Percentiles rank a stretch among this genome's conserved stretches.
phyloP scores from a whole-genome alignment of 2,888 invertebrate species.

The Noctua janthina region DNA sequence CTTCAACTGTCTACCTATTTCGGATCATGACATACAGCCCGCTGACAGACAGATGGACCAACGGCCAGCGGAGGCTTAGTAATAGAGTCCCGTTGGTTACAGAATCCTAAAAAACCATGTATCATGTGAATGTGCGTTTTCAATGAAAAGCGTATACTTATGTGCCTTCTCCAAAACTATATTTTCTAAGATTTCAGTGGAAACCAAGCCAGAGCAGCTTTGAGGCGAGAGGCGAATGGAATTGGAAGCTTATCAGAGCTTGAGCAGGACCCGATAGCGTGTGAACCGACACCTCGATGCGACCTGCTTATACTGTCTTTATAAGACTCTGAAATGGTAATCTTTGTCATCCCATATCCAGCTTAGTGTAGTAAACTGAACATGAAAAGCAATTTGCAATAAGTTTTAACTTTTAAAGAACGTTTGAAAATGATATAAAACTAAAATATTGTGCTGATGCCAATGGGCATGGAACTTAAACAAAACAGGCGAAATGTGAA shows the following conservation, averaged over 20 bases:
- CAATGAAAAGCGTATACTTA: not conserved
- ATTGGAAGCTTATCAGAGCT: constrained; percentile 66
- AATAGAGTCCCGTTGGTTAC: too few relatives aligned
- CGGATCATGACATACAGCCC: too few relatives aligned
- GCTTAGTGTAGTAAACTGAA: not conserved
- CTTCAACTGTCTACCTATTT: too few relatives aligned
- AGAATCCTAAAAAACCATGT: not conserved
- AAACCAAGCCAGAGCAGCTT: constrained; percentile 64
- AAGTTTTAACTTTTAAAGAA: not conserved
- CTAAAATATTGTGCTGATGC: not conserved
- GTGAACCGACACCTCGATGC: constrained; percentile 38
- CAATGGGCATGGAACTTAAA: not conserved
- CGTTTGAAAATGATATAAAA: not conserved
- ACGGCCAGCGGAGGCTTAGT: too few relatives aligned
- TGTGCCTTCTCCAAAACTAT: constrained; percentile 30
- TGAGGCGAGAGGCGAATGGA: constrained; percentile 62
- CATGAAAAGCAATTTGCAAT: not conserved
- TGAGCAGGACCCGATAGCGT: constrained; percentile 56
- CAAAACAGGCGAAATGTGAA: not conserved
- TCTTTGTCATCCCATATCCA: not conserved
- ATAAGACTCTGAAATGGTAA: not conserved
- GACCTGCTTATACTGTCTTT: constrained; percentile 13
- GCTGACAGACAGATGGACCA: too few relatives aligned
- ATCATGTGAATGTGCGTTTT: not conserved
- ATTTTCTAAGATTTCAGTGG: not conserved